Conservation (phyloP, 2,113 vertebrate species). For the Channa maculata region DNA sequence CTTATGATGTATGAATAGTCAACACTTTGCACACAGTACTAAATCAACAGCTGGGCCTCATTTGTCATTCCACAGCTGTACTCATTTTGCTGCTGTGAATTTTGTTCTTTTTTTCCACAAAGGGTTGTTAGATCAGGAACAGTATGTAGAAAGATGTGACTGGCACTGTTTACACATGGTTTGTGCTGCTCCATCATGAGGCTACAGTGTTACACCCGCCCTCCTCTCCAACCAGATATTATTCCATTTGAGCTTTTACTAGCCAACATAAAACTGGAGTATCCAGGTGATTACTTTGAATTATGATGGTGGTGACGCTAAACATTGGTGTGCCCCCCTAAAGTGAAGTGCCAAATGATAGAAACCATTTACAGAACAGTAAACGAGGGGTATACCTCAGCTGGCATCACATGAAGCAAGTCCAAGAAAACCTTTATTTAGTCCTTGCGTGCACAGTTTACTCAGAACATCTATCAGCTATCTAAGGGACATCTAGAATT, state of each 20-base stretch:
- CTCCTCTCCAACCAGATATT: conserved; percentile 55
- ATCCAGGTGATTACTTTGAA: conserved; percentile 61
- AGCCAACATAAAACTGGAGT: conserved; percentile 68
- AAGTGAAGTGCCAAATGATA: conserved; percentile 33
- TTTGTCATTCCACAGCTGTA: background rate
- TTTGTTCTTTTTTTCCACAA: background rate
- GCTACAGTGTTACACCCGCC: background rate
- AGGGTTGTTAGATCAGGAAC: background rate
- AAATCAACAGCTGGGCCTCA: conserved; percentile 30
- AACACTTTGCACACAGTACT: conserved; percentile 1
- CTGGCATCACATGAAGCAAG: conserved; percentile 38
- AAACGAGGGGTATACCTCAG: conserved; percentile 39
- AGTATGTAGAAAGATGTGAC: background rate
- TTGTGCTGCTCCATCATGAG: conserved; percentile 19
- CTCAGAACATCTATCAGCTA: conserved; percentile 44
- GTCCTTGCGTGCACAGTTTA: conserved; percentile 29
- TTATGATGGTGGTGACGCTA: conserved; percentile 54
- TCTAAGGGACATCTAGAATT: conserved; percentile 50
- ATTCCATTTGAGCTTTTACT: conserved; percentile 70
- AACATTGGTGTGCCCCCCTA: conserved; percentile 53
- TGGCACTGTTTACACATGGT: conserved; percentile 18
- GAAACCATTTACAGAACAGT: conserved; percentile 29
- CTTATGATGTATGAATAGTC: conserved; percentile 6
- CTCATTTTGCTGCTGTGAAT: conserved; percentile 3
- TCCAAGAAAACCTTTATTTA: conserved; percentile 42